Evolutionary conservation across 1,140 invertebrate species (phyloP).

Genomic region (Papilio machaon): DNA sequence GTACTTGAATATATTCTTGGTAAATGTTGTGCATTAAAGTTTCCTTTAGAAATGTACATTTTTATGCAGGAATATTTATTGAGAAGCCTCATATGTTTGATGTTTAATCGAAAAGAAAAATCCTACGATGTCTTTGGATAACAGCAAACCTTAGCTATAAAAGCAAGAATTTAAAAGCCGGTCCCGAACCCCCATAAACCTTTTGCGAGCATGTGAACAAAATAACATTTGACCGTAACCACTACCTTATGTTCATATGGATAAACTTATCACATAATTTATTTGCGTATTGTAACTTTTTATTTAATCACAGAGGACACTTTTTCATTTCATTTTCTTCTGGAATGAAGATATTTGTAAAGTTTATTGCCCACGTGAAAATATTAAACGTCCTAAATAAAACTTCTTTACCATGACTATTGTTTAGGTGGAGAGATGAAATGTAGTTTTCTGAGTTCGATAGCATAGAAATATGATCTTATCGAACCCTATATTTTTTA

Average conservation of each 20-base stretch:
- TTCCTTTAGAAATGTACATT: neutral
- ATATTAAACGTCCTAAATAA: neutral
- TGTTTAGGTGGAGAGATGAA: neutral
- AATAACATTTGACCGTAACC: constrained; percentile 29
- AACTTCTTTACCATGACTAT: no score
- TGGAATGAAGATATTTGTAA: neutral
- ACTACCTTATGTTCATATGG: constrained; percentile 25
- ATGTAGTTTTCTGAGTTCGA: no score
- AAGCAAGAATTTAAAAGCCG: constrained; percentile 23
- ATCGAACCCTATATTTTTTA: no score
- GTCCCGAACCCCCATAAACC: constrained; percentile 24
- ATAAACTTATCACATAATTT: constrained; percentile 23
- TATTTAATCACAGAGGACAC: neutral
- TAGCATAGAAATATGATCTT: no score
- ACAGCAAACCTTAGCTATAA: constrained; percentile 29
- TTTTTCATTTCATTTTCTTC: neutral
- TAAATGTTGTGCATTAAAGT: no score
- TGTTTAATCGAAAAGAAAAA: constrained; percentile 27
- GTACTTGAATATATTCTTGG: no score
- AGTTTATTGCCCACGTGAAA: neutral
- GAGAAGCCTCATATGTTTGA: constrained; percentile 10
- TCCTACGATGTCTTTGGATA: constrained; percentile 13
- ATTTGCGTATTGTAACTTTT: constrained; percentile 7
- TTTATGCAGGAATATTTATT: neutral
- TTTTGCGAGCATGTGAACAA: constrained; percentile 29